A percentile compares a stretch with the other conserved stretches of the same genome.
These are phyloP conservation scores for Torymus aiolomorphi DNA, from an alignment of 2,888 invertebrate genomes.

Conservation along the genomic window DNA sequence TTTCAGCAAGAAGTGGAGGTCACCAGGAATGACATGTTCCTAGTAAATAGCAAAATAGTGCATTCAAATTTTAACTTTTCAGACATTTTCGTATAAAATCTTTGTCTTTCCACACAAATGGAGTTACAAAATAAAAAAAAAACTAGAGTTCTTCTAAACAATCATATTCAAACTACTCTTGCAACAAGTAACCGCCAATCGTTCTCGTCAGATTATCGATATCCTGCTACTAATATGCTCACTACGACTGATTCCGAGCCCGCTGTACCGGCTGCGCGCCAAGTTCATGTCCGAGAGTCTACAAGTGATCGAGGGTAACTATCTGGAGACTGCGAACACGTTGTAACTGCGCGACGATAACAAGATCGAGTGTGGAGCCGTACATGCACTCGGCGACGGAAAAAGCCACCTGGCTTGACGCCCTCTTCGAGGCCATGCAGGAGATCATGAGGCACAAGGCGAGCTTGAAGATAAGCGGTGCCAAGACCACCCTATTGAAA, in stretches of 20 bases:
- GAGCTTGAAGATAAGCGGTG: slow-evolving; percentile 70
- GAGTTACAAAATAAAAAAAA: too few relatives aligned
- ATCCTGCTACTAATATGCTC: slow-evolving; percentile 81
- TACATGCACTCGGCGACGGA: slow-evolving; percentile 76
- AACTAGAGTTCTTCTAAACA: too few relatives aligned
- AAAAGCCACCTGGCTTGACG: slow-evolving; percentile 77
- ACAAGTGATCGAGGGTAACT: slow-evolving; percentile 80
- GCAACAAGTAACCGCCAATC: neutral
- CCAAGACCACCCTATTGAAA: slow-evolving; percentile 66
- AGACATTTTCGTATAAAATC: too few relatives aligned
- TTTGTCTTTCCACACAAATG: too few relatives aligned
- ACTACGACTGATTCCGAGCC: slow-evolving; percentile 77
- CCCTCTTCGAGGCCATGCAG: slow-evolving; percentile 74
- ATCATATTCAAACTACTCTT: too few relatives aligned
- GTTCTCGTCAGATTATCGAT: slow-evolving; percentile 79
- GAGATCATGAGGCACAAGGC: slow-evolving; percentile 73
- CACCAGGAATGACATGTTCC: slow-evolving; percentile 80
- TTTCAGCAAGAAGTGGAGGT: slow-evolving; percentile 80
- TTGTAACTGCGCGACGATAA: slow-evolving; percentile 80
- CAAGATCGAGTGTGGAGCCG: slow-evolving; percentile 79
- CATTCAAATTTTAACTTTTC: neutral
- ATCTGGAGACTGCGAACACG: slow-evolving; percentile 80
- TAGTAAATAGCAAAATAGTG: slow-evolving; percentile 75
- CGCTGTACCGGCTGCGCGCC: slow-evolving; percentile 79
- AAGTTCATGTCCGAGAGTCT: slow-evolving; percentile 79